Evolutionary conservation across 2,113 vertebrate genomes (phyloP), one percentile per base, ranked within the genome.

Genomic region (Seriola quinqueradiata): DNA sequence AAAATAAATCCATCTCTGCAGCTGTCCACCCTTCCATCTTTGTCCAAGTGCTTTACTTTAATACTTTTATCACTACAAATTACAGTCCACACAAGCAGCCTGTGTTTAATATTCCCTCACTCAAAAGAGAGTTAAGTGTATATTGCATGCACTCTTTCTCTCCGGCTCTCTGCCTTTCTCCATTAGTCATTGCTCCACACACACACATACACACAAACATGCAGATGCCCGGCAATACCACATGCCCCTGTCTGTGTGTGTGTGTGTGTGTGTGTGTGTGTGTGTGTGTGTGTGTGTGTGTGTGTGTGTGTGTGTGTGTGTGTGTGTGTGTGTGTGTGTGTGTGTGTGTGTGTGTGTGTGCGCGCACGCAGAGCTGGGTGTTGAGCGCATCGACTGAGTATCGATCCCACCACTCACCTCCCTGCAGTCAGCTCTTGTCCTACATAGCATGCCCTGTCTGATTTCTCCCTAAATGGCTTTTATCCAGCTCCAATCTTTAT

Each of bases 381-480:
- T 94, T 95, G 95, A 96, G 93, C 92, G 90, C 92, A 95, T 96
- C 91, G 95, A 96, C 94, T 94, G 92, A 88, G 84, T 95, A 96
- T 96, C 76, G 95, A 96, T 95, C 94, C 88, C 90, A 92, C 90
- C 95, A 95, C 95, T 95, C 95, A 92, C 95, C 94, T 95, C 94
- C 94, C 95, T 94, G 95, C 94, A 96, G 95, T 95, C 93, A 95
- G 93, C 95, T 94, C 95, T 95, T 95, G 95, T 96, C 95, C 95
- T 95, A 95, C 95, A 95, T 95, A 94, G 93, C 93, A 93, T 93
- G 94, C 93, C 94, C 94, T 94, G 95, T 95, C 95, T 95, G 94
- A 95, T 95, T 95, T 95, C 95, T 95, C 94, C 93, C 94, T 95
- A 95, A 95, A 95, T 95, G 94, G 95, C 95, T 95, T 95, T 95